A percentile compares a stretch with the other conserved stretches of the same genome.
Conservation (phyloP, 2,888 invertebrate species). For the Cephus nigrinus region DNA sequence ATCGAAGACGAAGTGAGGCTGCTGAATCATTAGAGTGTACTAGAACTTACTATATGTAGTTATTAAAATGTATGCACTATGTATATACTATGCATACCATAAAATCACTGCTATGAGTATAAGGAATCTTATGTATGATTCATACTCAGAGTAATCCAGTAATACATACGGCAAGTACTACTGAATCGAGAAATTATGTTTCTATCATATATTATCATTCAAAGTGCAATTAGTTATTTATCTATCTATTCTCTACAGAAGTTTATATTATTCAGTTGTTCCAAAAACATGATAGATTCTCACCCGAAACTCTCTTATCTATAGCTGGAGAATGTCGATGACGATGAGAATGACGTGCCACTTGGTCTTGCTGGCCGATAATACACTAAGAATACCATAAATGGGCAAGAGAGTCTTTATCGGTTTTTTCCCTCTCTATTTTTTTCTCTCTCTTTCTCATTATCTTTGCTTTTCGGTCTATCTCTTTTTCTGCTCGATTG, state of each 20-base stretch:
- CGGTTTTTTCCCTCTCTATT: neutral
- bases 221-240: neutral
- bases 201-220: neutral
- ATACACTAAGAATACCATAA: conserved; percentile 1
- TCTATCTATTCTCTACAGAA: neutral
- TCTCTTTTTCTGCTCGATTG: neutral
- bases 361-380: neutral
- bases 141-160: neutral
- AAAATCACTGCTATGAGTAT: neutral
- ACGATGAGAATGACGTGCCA: neutral
- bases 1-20: neutral
- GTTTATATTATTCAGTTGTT: neutral
- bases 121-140: neutral
- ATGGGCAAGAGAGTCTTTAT: conserved; percentile 3
- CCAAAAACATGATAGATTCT: neutral
- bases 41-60: neutral
- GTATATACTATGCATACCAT: neutral
- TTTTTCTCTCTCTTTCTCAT: neutral
- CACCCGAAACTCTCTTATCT: neutral
- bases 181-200: neutral
- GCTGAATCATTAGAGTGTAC: neutral
- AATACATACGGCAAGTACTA: neutral
- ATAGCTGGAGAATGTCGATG: neutral
- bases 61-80: neutral
- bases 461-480: neutral